Percentiles rank a stretch among this genome's conserved stretches.
Evolutionary conservation across 2,797 vertebrate species (phyloP).

Genomic region (Carcharodon carcharias): DNA sequence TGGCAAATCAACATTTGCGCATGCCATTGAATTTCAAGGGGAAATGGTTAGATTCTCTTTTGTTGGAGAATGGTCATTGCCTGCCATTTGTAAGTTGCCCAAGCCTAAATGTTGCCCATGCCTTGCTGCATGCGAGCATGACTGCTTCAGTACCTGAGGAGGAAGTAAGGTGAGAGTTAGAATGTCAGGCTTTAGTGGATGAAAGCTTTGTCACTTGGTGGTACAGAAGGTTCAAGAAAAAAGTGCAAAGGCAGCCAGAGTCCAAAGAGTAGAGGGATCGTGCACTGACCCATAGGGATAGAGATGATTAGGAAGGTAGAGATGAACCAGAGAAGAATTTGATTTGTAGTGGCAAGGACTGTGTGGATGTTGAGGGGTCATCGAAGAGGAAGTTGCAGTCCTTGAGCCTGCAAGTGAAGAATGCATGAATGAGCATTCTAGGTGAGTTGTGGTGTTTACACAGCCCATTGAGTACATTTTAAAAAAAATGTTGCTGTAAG

Average conservation of each 20-base stretch:
- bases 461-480: background rate
- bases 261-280: background rate
- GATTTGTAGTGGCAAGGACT: background rate
- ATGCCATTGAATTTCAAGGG: too few relatives aligned
- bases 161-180: too few relatives aligned
- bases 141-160: too few relatives aligned
- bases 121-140: too few relatives aligned
- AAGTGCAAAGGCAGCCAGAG: background rate
- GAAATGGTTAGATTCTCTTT: too few relatives aligned
- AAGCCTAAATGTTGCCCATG: too few relatives aligned
- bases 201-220: too few relatives aligned
- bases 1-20: too few relatives aligned
- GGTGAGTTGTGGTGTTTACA: background rate
- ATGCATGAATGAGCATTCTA: background rate
- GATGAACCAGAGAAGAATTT: background rate
- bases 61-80: too few relatives aligned
- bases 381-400: background rate
- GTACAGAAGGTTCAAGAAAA: background rate
- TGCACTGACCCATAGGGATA: background rate
- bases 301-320: background rate
- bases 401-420: background rate
- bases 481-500: background rate
- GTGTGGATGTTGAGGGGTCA: background rate
- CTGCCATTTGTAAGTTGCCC: too few relatives aligned
- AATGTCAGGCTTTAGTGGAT: too few relatives aligned